Evolutionary conservation across 2,797 vertebrate genomes (phyloP).

Genomic region (Pangasius sanitwongsei): DNA sequence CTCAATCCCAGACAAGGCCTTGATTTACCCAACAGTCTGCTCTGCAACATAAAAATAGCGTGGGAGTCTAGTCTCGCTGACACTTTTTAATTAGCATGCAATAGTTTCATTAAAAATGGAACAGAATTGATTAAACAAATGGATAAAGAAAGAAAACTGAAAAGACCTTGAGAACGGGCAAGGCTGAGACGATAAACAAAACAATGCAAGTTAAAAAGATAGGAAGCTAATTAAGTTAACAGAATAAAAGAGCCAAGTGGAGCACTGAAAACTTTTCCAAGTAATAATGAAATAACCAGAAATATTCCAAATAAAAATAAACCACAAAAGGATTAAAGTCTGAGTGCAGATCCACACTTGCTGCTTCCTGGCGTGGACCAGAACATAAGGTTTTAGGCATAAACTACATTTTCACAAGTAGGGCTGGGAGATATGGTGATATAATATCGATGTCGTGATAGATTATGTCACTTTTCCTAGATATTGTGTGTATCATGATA

Average conservation of each 20-base stretch:
- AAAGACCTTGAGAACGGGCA: neutral
- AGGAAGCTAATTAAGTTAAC: neutral
- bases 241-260: neutral
- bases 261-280: neutral
- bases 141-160: neutral
- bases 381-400: neutral
- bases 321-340: neutral
- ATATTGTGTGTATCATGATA: neutral
- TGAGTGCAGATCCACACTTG: neutral
- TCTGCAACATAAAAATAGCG: neutral
- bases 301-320: neutral
- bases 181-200: neutral
- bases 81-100: constrained; percentile 20
- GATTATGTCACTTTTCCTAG: neutral
- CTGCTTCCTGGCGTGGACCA: neutral
- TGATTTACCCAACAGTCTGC: neutral
- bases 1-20: neutral
- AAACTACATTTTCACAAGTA: neutral
- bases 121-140: neutral
- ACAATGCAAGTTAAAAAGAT: neutral
- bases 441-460: neutral
- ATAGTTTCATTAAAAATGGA: constrained; percentile 14
- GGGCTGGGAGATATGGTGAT: neutral
- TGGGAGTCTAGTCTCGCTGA: neutral
- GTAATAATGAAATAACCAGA: neutral